Percentiles rank a stretch among this genome's conserved stretches.
Evolutionary conservation across 2,888 invertebrate species (phyloP).

Genomic region (Campopleginae sp.): DNA sequence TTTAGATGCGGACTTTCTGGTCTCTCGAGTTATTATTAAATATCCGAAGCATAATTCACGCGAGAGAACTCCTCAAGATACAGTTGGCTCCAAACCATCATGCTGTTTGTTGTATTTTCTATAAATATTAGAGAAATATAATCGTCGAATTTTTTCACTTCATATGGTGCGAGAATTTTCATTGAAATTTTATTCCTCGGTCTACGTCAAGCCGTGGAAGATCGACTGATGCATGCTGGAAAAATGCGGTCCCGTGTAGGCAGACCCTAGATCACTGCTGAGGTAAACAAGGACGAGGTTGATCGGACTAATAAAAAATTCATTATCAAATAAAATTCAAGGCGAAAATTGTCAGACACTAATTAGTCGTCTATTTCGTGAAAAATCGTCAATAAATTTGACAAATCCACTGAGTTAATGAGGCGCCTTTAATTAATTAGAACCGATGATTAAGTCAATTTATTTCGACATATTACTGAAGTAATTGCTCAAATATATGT

Average conservation of each 20-base stretch:
- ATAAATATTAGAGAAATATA: neutral
- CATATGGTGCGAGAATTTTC: neutral
- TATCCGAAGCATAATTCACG: neutral
- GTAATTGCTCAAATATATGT: neutral
- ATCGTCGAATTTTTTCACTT: neutral
- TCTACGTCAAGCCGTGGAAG: neutral
- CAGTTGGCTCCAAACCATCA: conserved; percentile 4
- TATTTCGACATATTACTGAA: neutral
- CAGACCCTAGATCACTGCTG: conserved; percentile 44
- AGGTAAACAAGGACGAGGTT: conserved; percentile 28
- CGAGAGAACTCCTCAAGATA: neutral
- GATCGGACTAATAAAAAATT: conserved; percentile 11
- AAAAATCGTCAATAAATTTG: neutral
- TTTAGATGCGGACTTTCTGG: neutral
- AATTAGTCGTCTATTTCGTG: neutral
- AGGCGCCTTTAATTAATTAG: neutral
- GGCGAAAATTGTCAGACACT: neutral
- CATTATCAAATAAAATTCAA: neutral
- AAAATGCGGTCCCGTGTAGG: conserved; percentile 62
- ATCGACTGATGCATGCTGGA: conserved; percentile 43
- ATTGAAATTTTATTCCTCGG: neutral
- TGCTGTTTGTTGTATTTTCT: neutral
- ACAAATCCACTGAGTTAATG: neutral
- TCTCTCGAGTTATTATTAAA: conserved; percentile 46
- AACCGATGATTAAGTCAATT: neutral